Conservation (phyloP, 1,140 invertebrate genomes). For the Zeugodacus cucurbitae region DNA sequence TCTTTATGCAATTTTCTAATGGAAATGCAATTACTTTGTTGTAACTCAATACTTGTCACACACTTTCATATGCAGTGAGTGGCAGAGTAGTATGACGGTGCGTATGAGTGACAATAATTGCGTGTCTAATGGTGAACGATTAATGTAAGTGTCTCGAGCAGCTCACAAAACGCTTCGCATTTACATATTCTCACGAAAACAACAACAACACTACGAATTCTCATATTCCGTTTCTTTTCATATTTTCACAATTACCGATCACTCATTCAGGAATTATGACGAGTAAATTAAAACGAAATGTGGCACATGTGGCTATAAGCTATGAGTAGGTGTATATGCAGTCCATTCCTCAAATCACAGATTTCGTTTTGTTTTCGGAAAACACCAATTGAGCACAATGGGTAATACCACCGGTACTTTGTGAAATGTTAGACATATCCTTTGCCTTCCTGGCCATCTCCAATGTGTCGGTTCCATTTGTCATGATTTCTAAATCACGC, state of each 20-base stretch:
- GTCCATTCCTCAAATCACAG: neutral
- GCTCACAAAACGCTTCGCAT: neutral
- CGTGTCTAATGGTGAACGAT: no score
- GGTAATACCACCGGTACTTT: no score
- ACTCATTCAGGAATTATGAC: constrained; percentile 1
- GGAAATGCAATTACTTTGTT: no score
- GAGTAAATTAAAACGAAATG: neutral
- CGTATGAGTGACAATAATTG: no score
- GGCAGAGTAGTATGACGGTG: no score
- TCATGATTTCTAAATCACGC: no score
- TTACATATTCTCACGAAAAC: neutral
- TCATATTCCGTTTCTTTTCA: neutral
- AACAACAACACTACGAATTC: neutral
- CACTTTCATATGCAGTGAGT: neutral
- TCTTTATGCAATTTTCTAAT: neutral
- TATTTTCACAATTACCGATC: neutral
- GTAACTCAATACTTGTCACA: no score
- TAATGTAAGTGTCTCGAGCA: neutral
- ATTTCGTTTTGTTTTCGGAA: neutral
- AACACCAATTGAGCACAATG: no score
- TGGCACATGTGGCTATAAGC: neutral
- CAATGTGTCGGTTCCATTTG: neutral
- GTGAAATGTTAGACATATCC: neutral
- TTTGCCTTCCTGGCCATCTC: neutral
- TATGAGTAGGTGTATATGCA: no score